These are phyloP conservation scores for Tympanoctomys barrerae DNA, from an alignment of 2,797 vertebrate genomes.

Conservation along the genomic window DNA sequence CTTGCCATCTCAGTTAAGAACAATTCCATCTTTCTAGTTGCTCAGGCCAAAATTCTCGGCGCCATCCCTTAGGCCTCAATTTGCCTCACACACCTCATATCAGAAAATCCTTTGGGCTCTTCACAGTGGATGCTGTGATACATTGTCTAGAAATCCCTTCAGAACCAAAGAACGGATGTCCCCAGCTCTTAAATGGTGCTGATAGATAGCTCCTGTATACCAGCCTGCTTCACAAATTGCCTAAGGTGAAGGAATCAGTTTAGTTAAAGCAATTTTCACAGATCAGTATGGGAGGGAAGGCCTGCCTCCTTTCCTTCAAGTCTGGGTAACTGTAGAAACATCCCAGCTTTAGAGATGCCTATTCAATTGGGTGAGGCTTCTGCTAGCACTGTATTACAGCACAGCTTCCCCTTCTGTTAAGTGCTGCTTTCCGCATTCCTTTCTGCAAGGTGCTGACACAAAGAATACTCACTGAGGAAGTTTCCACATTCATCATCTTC, in stretches of 20 bases:
- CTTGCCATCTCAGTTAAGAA: constrained; percentile 54
- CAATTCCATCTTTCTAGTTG: background rate
- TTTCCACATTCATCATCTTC: background rate
- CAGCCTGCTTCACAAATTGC: constrained; percentile 26
- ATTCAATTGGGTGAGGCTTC: background rate
- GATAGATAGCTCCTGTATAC: background rate
- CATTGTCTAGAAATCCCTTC: background rate
- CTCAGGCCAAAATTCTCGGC: constrained; percentile 28
- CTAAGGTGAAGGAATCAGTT: background rate
- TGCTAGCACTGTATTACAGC: background rate
- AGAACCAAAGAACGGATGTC: background rate
- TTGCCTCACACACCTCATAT: background rate
- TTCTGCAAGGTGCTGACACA: background rate
- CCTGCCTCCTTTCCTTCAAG: background rate
- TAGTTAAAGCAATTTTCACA: constrained; percentile 16
- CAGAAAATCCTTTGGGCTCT: constrained; percentile 54
- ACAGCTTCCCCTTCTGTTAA: background rate
- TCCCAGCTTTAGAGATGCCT: background rate
- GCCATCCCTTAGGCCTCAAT: constrained; percentile 57
- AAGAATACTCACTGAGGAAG: background rate
- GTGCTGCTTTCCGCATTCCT: background rate
- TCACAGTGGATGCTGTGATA: background rate
- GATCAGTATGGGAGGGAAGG: background rate
- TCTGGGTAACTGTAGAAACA: background rate
- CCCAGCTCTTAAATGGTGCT: background rate